Evolutionary conservation across 1,140 invertebrate species (phyloP).

Genomic region (Sitodiplosis mosellana): DNA sequence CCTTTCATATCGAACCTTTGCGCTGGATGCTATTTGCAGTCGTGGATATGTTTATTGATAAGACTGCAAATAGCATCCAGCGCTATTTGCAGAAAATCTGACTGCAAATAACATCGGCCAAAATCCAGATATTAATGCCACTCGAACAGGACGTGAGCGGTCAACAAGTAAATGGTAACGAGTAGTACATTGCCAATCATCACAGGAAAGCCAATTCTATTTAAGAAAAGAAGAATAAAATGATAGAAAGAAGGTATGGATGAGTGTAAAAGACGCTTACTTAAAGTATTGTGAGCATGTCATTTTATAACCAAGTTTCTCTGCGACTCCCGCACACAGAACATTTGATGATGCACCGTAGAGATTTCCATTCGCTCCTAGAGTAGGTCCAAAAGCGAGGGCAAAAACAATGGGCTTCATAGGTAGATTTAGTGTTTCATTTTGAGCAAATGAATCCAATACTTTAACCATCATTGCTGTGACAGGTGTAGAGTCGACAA

Average conservation of each 20-base stretch:
- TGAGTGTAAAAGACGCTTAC: slow-evolving; percentile 1
- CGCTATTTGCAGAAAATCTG: no score
- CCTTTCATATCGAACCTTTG: no score
- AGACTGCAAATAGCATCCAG: no score
- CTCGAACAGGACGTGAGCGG: no score
- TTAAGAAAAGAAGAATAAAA: no score
- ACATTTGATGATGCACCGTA: slow-evolving; percentile 72
- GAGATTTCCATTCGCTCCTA: slow-evolving; percentile 69
- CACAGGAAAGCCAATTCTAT: no score
- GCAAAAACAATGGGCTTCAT: slow-evolving; percentile 58
- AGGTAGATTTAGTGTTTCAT: slow-evolving; percentile 41
- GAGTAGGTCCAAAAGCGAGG: slow-evolving; percentile 59
- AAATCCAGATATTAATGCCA: no score
- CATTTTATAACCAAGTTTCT: slow-evolving; percentile 56
- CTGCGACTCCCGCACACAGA: slow-evolving; percentile 66
- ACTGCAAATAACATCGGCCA: no score
- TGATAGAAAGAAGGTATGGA: no score
- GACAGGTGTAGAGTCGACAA: slow-evolving; percentile 68
- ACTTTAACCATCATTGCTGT: slow-evolving; percentile 68
- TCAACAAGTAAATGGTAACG: neutral
- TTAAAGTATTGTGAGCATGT: slow-evolving; percentile 15
- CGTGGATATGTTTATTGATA: no score
- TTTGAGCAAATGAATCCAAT: slow-evolving; percentile 39
- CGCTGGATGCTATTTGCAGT: no score
- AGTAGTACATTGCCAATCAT: neutral